These are phyloP conservation scores for Halcyon senegalensis DNA, from an alignment of 2,113 vertebrate genomes.

Conservation along the genomic window DNA sequence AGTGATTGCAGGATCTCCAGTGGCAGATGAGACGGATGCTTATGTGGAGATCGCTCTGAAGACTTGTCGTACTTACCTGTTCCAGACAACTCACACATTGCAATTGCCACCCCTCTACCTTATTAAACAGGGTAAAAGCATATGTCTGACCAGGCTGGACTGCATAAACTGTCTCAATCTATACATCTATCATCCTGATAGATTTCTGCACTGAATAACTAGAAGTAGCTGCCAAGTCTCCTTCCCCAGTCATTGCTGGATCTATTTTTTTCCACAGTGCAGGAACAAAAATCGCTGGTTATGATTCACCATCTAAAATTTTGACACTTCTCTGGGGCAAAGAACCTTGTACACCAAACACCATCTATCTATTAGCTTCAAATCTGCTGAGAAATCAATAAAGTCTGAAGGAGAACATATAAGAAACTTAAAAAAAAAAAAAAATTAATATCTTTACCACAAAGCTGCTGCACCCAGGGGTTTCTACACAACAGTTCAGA, in stretches of 20 bases:
- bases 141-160: neutral
- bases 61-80: neutral
- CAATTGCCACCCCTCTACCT: neutral
- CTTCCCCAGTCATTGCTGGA: neutral
- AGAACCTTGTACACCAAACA: neutral
- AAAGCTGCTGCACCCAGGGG: neutral
- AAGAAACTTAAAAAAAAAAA: neutral
- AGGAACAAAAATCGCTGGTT: neutral
- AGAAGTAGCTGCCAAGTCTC: neutral
- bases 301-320: neutral
- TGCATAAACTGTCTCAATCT: neutral
- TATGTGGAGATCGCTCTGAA: neutral
- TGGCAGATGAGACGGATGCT: fast-evolving
- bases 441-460: neutral
- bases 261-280: neutral
- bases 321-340: neutral
- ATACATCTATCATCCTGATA: neutral
- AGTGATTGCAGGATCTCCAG: neutral
- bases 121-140: neutral
- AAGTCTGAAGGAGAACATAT: neutral
- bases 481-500: neutral
- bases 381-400: neutral
- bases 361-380: neutral
- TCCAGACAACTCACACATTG: neutral
- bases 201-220: neutral